Evolutionary conservation across 2,113 vertebrate species (phyloP), one percentile per base, ranked within the genome.

Genomic region (Aptenodytes forsteri): DNA sequence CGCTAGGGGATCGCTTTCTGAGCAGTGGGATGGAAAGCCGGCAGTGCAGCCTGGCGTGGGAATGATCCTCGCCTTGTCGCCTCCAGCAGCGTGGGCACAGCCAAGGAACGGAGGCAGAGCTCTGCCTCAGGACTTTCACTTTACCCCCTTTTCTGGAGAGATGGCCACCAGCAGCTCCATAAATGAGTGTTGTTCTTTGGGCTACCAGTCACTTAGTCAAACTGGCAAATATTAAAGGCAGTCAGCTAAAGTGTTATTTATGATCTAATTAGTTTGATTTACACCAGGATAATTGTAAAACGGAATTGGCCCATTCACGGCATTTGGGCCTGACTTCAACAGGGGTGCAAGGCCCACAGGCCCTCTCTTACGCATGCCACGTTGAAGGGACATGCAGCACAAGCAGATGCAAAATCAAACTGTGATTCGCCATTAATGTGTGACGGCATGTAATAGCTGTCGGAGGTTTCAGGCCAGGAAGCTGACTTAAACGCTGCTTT

Each of bases 251-350:
- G 16, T n/a, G 29, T 61, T 81, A 38, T 49, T 79, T 59, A 78
- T 0, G 0, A 18, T 26, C 27, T 23, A 59, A 4, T 49, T 66
- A 20, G 26, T 38, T 10, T 62, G 65, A 42, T 34, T 26, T 76
- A 85, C 44, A 21, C 9, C 1, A 0, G 32, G 34, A 34, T 27
- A 50, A 40, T 2, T 32, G 19, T 14, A 58, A 79, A 79, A 46
- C 9, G 19, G 52, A 83, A 82, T 0, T 66, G 55, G 13, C 18
- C 26, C 65, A 19, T 72, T 89, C 32, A 4, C 1, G 0, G 13
- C 6, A 11, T 44, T 73, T 75, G 59, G 69, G 27, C 21, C 32
- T 75, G 67, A 38, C 18, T 70, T 46, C 30, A 29, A 42, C 29
- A 67, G 6, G 25, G 17, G 44, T 18, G 7, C 0, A 3, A 36